phyloP scores from a whole-genome alignment of 2,113 vertebrate genomes.

The Hypanus sabinus region DNA sequence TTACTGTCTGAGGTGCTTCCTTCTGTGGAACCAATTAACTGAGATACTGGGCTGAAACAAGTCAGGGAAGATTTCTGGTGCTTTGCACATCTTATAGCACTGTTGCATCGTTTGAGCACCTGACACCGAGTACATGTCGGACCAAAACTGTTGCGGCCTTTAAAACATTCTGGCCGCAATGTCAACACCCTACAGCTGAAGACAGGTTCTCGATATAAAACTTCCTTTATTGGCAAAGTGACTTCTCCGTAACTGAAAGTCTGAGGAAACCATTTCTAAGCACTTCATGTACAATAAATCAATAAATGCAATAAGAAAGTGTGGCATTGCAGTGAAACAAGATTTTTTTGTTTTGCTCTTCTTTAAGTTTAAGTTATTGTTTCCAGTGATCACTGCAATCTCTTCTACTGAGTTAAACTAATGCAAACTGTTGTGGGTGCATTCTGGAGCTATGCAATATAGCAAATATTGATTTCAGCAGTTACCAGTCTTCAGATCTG shows the following conservation, averaged over 20 bases:
- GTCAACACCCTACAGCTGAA: neutral
- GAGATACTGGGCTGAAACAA: neutral
- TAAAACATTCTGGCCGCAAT: neutral
- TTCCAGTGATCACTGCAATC: neutral
- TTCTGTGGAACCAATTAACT: neutral
- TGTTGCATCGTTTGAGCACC: neutral
- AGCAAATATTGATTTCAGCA: no score
- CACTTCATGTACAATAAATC: neutral
- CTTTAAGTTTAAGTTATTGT: neutral
- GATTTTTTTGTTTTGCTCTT: neutral
- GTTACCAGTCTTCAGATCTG: no score
- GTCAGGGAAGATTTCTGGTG: neutral
- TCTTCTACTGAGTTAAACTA: neutral
- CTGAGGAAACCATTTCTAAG: neutral
- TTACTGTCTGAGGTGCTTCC: neutral
- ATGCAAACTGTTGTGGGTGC: no score
- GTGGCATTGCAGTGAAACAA: neutral
- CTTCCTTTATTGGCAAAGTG: neutral
- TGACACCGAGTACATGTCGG: neutral
- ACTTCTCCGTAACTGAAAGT: neutral
- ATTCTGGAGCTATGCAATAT: no score
- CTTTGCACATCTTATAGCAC: neutral
- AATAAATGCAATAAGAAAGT: neutral
- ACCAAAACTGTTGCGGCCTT: neutral
- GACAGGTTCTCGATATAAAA: constrained; percentile 7